Evolutionary conservation across 2,888 invertebrate species (phyloP).

Genomic region (Oscheius onirici): DNA sequence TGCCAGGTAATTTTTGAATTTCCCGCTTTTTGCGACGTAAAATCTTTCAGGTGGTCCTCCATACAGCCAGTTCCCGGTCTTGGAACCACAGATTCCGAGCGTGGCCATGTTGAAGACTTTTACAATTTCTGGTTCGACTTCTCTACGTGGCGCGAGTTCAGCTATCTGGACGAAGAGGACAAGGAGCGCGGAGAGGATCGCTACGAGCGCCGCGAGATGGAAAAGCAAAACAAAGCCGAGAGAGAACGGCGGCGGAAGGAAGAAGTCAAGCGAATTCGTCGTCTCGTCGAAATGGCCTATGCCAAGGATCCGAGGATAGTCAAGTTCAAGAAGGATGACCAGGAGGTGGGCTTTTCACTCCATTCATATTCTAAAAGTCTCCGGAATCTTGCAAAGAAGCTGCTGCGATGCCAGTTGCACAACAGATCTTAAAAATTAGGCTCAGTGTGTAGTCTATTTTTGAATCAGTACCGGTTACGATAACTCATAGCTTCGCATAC

Average conservation of each 20-base stretch:
- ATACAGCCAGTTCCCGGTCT: conserved; percentile 85
- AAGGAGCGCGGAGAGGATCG: conserved; percentile 95
- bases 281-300: conserved; percentile 91
- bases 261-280: conserved; percentile 90
- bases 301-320: conserved; percentile 91
- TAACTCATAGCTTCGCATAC: too few species aligned
- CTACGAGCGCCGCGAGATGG: conserved; percentile 96
- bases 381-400: too few species aligned
- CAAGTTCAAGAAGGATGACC: conserved; percentile 91
- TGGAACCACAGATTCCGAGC: conserved; percentile 81
- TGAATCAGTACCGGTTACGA: too few species aligned
- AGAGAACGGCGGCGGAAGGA: conserved; percentile 93
- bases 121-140: conserved; percentile 96
- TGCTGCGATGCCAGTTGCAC: too few species aligned
- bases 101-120: conserved; percentile 89
- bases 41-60: conserved; percentile 83
- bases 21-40: not conserved
- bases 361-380: not conserved
- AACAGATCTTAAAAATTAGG: too few species aligned
- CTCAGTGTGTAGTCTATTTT: too few species aligned
- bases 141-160: conserved; percentile 97
- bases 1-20: conserved; percentile 72
- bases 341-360: conserved; percentile 78
- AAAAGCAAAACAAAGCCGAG: conserved; percentile 93
- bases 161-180: conserved; percentile 97